Base-by-base conservation (phyloP, 2,888 invertebrate genomes). In the Eupsilia transversa region DNA sequence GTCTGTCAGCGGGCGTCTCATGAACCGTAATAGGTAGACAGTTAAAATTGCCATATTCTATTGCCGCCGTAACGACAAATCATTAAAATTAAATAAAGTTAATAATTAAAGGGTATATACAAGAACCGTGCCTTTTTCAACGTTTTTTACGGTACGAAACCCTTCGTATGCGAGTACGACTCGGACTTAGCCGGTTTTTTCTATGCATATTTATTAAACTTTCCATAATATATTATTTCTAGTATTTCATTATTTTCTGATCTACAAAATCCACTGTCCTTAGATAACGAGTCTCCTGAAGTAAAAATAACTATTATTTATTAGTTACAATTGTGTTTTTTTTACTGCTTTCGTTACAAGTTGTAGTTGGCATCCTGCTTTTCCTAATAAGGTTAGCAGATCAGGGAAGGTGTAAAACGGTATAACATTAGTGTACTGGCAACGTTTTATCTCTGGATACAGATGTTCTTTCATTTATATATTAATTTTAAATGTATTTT, bases 401-500 rank as follows among this genome's bases (percentile, higher is more conserved):
- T 17, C 33, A 12, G 33, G 20, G 7, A 54, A 30, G 17, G 17
- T n/a, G 2, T 14, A 30, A 43, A 54, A 43, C 14, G 0, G 43
- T 41, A 20, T 7, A 43, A n/a, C 12, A 35, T 74, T 52, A 10
- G 2, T 49, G 38, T 43, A 61, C 4, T 38, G n/a, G 17, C 38
- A 76, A 41, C 1, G 10, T 41, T 33, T 33, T 27, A 49, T 41
- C 38, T 61, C 14, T 10, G 17, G 17, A 49, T 41, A 1, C 46
- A 77, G 43, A 27, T 27, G 20, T 30, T 4, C 14, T 30, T 49
- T 54, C n/a, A n/a, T n/a, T n/a, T n/a, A n/a, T 17, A 20, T 20
- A 41, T 27, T 14, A 12, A n/a, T 59, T 75, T 52, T 14, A 23
- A 68, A 52, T 27, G 2, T 35, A 17, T 52, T 77, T 77, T 59